Base-by-base conservation (phyloP, 92 coral and sea anemone genomes). In the Isaurus tuberculatus region DNA sequence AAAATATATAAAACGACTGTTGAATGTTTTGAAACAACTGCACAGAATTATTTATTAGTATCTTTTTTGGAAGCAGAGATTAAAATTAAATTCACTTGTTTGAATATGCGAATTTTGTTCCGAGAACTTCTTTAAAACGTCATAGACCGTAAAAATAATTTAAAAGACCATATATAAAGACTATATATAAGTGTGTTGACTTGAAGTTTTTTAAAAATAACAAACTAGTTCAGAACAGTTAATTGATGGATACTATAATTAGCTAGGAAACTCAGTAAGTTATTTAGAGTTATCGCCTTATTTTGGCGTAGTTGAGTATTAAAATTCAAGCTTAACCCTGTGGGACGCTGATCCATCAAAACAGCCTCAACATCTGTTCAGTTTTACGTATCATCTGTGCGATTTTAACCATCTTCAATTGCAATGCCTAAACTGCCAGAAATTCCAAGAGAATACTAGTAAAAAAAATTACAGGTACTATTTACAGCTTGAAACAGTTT, bases 251-350 rank as follows among this genome's bases (percentile, higher is more conserved):
- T 27, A 33, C 2, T 19, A 77, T 36, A 55, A 60, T 60, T 30
- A 57, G 53, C 55, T 25, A 48, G 36, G 34, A 58, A 58, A 26
- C 22, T 33, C 33, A 8, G 34, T 23, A 5, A 58, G 53, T 67
- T 77, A 77, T 57, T 57, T 77, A 74, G 67, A 9, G n/a, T 58
- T 23, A 23, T 36, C 58, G 22, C 69, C 34, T 44, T 58, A 48
- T 70, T 15, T 77, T 58, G 15, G 60, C 22, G 22, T 15, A 1
- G 33, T 36, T 9, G 34, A 31, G 69, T 57, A 75, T 77, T 77
- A 77, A 58, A 58, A 77, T 77, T 60, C 82, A 58, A 77, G 68
- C 69, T 57, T 28, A 13, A 33, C 82, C 23, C 82, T 22, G 82
- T 58, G 70, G 82, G 82, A 77, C 15, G 57, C 82, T 36, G 13